These are phyloP conservation scores for Leucopsar rothschildi DNA, from an alignment of 2,113 vertebrate species.

Conservation along the genomic window DNA sequence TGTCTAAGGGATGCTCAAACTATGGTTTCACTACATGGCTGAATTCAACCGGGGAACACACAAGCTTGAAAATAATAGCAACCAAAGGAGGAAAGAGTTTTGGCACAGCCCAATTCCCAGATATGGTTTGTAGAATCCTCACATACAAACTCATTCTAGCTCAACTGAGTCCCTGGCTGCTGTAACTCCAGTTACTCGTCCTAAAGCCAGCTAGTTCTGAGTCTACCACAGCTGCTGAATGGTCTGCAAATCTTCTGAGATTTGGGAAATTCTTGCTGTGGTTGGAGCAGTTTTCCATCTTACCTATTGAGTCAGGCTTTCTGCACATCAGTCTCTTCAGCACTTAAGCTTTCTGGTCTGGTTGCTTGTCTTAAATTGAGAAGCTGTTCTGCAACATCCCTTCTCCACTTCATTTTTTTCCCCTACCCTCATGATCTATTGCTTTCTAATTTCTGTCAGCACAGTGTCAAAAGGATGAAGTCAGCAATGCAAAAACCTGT, in stretches of 20 bases:
- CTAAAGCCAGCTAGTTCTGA: neutral
- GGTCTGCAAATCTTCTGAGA: neutral
- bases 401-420: neutral
- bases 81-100: neutral
- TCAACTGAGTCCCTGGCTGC: neutral
- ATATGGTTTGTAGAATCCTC: neutral
- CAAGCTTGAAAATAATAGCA: neutral
- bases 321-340: neutral
- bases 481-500: neutral
- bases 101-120: neutral
- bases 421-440: neutral
- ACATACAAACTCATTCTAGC: neutral
- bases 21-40: neutral
- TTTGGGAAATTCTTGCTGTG: neutral
- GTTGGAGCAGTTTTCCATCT: neutral
- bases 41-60: neutral
- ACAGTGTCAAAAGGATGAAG: neutral
- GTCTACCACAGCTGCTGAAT: neutral
- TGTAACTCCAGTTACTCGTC: neutral
- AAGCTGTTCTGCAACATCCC: neutral
- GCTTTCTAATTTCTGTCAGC: neutral
- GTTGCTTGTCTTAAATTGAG: neutral
- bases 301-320: neutral
- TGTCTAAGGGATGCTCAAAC: neutral
- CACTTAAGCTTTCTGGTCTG: neutral